These are phyloP conservation scores for Lota lota DNA, from an alignment of 2,113 vertebrate species.

Conservation along the genomic window DNA sequence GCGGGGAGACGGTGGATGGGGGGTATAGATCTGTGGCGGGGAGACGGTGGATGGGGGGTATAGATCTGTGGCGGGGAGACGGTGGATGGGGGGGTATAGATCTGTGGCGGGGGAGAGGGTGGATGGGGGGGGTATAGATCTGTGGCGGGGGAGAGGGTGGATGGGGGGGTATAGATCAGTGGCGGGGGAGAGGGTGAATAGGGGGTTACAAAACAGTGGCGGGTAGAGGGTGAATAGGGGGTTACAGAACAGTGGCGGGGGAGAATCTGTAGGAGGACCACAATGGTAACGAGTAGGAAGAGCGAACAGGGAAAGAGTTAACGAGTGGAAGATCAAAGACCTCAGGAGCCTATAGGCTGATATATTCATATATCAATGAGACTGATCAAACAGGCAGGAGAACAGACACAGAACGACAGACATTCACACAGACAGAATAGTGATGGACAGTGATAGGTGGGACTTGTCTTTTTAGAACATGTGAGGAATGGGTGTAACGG, in stretches of 20 bases:
- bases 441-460: too few species aligned
- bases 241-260: background rate
- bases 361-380: too few species aligned
- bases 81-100: background rate
- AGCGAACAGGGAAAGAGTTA: too few species aligned
- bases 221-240: background rate
- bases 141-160: constrained; percentile 9
- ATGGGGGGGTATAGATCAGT: background rate
- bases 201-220: background rate
- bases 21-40: too few species aligned
- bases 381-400: too few species aligned
- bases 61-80: background rate
- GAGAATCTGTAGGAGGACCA: background rate
- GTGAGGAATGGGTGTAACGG: too few species aligned
- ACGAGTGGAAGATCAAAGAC: too few species aligned
- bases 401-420: too few species aligned
- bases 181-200: background rate
- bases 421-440: too few species aligned
- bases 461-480: too few species aligned
- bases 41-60: background rate
- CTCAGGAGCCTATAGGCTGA: too few species aligned
- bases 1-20: background rate
- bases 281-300: too few species aligned
- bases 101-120: background rate
- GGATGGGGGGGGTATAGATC: background rate